Percentiles rank a stretch among this genome's conserved stretches.
phyloP scores from a whole-genome alignment of 2,797 vertebrate species.

The Melanotaenia maccullochi region DNA sequence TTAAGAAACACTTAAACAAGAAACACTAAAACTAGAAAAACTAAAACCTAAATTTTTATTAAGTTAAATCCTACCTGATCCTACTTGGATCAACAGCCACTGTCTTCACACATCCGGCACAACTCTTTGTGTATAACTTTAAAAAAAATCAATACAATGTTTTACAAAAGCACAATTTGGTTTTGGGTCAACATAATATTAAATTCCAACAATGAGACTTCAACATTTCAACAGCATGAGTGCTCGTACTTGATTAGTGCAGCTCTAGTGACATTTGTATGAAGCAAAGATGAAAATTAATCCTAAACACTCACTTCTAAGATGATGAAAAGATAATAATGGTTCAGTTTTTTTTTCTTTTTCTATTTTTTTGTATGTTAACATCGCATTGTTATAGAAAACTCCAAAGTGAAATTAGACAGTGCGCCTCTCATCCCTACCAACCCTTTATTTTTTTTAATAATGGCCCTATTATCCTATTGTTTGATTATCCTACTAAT shows the following conservation, averaged over 20 bases:
- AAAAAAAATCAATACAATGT: too few species aligned
- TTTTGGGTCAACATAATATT: not conserved
- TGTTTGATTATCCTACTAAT: slow-evolving; percentile 25
- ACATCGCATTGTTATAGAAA: slow-evolving; percentile 13
- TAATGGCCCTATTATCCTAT: slow-evolving; percentile 25
- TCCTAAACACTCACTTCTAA: not conserved
- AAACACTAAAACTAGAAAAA: too few species aligned
- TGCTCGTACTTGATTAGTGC: not conserved
- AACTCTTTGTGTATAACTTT: too few species aligned
- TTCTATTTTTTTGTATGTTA: not conserved
- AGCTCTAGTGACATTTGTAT: not conserved
- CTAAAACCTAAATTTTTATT: too few species aligned
- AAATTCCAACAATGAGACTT: not conserved
- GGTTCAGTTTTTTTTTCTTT: not conserved
- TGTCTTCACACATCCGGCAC: too few species aligned
- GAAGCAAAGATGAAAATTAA: not conserved
- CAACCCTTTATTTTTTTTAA: slow-evolving; percentile 4
- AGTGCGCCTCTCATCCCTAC: not conserved
- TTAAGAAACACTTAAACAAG: too few species aligned
- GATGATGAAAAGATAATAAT: not conserved
- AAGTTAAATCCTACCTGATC: too few species aligned
- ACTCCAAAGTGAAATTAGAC: slow-evolving; percentile 15
- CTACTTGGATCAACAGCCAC: too few species aligned
- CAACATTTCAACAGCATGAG: not conserved
- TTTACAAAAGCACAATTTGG: not conserved